Evolutionary conservation across 2,888 invertebrate species (phyloP).

Genomic region (Gandaritis pyraliata): DNA sequence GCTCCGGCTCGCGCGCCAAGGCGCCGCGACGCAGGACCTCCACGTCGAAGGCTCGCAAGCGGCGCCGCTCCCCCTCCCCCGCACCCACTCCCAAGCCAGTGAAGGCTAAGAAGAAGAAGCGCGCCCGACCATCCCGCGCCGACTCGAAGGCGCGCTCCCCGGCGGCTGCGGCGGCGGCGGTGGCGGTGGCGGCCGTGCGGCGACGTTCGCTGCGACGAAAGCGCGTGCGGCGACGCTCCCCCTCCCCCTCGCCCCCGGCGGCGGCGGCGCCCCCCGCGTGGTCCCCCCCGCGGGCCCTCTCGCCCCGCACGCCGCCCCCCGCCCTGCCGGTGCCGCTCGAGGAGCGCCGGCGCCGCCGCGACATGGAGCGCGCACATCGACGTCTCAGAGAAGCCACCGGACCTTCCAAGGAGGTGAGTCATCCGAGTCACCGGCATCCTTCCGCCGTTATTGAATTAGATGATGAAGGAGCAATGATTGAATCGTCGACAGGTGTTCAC

Average conservation of each 20-base stretch:
- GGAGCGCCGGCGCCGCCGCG: constrained; percentile 56
- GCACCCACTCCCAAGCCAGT: constrained; percentile 50
- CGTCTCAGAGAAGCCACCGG: constrained; percentile 65
- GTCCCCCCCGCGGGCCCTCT: constrained; percentile 74
- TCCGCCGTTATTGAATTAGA: too few relatives aligned
- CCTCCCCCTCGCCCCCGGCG: constrained; percentile 46
- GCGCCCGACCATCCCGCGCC: constrained; percentile 48
- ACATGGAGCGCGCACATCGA: constrained; percentile 49
- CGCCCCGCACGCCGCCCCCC: constrained; percentile 84
- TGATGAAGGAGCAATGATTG: background rate
- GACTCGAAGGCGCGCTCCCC: constrained; percentile 45
- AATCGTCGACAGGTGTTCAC: constrained; percentile 87
- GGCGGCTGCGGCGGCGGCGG: constrained; percentile 49
- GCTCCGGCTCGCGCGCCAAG: constrained; percentile 49
- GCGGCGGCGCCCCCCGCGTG: constrained; percentile 48
- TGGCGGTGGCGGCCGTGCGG: constrained; percentile 75
- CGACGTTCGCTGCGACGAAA: constrained; percentile 73
- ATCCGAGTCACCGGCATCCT: background rate
- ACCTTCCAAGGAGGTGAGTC: constrained; percentile 89
- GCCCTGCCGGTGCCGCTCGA: constrained; percentile 63
- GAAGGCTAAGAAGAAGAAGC: constrained; percentile 62
- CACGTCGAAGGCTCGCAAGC: constrained; percentile 52
- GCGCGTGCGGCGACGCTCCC: constrained; percentile 62
- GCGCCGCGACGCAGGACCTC: constrained; percentile 55
- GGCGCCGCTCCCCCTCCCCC: constrained; percentile 52